Conservation (phyloP, 2,797 vertebrate species). For the Dryobates pubescens region DNA sequence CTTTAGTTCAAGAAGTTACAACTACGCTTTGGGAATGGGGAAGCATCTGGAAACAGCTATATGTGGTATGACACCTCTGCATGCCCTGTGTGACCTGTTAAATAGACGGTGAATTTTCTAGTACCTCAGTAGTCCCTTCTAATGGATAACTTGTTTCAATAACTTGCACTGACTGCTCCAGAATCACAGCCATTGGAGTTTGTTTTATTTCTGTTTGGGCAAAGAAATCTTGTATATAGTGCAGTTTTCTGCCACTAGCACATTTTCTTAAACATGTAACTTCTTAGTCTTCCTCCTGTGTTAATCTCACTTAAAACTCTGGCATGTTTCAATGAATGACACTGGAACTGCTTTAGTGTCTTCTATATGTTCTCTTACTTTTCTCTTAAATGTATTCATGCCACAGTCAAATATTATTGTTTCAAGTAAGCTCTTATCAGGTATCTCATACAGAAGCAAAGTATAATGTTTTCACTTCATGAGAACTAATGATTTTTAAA, state of each 20-base stretch:
- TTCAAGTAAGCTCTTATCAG: not conserved
- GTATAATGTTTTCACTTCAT: not conserved
- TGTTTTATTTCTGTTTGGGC: not conserved
- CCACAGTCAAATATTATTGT: not conserved
- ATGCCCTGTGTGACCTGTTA: not conserved
- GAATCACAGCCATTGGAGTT: not conserved
- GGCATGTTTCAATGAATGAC: not conserved
- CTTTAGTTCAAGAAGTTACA: constrained; percentile 96
- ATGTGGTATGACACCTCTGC: constrained; percentile 82
- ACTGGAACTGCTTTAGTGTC: not conserved
- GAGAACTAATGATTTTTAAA: not conserved
- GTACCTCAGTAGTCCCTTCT: not conserved
- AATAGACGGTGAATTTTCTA: not conserved
- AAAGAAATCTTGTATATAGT: not conserved
- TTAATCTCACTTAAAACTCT: not conserved
- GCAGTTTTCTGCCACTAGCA: not conserved
- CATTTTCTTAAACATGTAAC: not conserved
- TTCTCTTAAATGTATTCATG: not conserved
- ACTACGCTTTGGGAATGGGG: constrained; percentile 96
- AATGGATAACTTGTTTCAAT: not conserved
- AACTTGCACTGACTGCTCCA: not conserved
- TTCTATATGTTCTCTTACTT: not conserved
- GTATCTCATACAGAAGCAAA: not conserved
- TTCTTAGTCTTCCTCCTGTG: not conserved
- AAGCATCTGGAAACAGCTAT: constrained; percentile 96